Evolutionary conservation across 2,113 vertebrate genomes (phyloP).

Genomic region (Australoheros scitulus): DNA sequence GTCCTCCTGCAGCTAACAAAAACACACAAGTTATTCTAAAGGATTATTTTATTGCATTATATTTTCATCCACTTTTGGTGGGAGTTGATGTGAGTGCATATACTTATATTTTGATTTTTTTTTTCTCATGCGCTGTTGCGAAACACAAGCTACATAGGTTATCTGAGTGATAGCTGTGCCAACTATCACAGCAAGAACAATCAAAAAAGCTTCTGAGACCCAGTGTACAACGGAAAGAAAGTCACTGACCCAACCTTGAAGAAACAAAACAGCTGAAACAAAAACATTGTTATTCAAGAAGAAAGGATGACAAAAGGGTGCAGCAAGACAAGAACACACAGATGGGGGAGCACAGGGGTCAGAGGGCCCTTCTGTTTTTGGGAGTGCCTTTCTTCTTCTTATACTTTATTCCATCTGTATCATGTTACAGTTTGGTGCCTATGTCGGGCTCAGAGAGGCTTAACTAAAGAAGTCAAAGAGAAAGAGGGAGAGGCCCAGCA

Average conservation of each 20-base stretch:
- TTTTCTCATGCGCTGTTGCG: too few relatives aligned
- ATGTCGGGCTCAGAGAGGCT: slow-evolving; percentile 49
- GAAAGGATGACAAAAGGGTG: slow-evolving; percentile 34
- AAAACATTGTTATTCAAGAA: slow-evolving; percentile 45
- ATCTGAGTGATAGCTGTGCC: neutral
- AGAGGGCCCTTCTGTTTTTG: slow-evolving; percentile 46
- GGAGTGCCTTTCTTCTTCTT: slow-evolving; percentile 69
- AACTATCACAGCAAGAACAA: neutral
- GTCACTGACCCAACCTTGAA: slow-evolving; percentile 35
- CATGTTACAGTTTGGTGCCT: slow-evolving; percentile 66
- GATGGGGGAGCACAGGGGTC: slow-evolving; percentile 25
- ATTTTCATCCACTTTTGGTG: too few relatives aligned
- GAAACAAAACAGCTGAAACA: slow-evolving; percentile 52
- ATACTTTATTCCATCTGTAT: slow-evolving; percentile 71
- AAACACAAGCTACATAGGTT: neutral
- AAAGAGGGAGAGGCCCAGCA: slow-evolving; percentile 44
- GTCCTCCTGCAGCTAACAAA: too few relatives aligned
- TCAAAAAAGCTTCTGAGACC: neutral
- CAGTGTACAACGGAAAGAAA: slow-evolving; percentile 7
- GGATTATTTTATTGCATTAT: too few relatives aligned
- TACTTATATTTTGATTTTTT: too few relatives aligned
- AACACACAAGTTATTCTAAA: too few relatives aligned
- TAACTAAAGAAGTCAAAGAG: slow-evolving; percentile 47
- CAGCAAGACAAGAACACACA: slow-evolving; percentile 32
- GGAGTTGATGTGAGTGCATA: too few relatives aligned